Evolutionary conservation across 1,140 invertebrate species (phyloP).

Genomic region (Oscheius sp.): DNA sequence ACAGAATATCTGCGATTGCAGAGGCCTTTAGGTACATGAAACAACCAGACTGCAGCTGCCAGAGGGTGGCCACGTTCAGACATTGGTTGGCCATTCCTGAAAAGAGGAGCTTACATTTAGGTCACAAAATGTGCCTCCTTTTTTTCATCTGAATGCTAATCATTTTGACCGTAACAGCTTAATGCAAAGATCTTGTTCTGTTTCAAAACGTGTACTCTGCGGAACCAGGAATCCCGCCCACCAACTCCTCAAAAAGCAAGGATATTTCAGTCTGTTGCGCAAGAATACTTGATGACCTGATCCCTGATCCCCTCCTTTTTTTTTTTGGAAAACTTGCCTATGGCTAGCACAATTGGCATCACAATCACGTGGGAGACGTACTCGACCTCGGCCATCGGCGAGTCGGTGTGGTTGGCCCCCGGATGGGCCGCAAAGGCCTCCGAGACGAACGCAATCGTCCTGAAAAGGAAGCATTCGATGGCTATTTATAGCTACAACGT

Average conservation of each 20-base stretch:
- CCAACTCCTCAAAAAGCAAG: neutral
- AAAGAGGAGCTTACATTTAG: too few relatives aligned
- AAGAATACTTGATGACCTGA: neutral
- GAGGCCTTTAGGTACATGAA: conserved; percentile 56
- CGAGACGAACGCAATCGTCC: neutral
- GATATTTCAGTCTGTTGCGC: neutral
- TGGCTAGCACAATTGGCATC: conserved; percentile 48
- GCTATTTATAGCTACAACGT: neutral
- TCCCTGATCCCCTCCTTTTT: neutral
- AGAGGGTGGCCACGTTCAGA: conserved; percentile 49
- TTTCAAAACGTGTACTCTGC: neutral
- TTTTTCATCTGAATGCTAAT: too few relatives aligned
- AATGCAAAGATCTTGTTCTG: neutral
- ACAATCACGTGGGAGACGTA: conserved; percentile 52
- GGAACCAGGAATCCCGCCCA: too few relatives aligned
- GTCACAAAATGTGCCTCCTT: too few relatives aligned
- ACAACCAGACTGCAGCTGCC: conserved; percentile 38
- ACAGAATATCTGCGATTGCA: conserved; percentile 51
- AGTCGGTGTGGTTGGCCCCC: neutral
- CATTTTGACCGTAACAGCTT: too few relatives aligned
- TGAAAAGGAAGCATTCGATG: too few relatives aligned
- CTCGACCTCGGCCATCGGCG: conserved; percentile 41
- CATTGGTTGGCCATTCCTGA: conserved; percentile 55
- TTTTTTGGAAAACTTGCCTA: conserved; percentile 40
- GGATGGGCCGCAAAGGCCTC: neutral